Percentiles rank a stretch among this genome's conserved stretches.
These are phyloP conservation scores for Sterna hirundo DNA, from an alignment of 2,113 vertebrate genomes.

Conservation along the genomic window DNA sequence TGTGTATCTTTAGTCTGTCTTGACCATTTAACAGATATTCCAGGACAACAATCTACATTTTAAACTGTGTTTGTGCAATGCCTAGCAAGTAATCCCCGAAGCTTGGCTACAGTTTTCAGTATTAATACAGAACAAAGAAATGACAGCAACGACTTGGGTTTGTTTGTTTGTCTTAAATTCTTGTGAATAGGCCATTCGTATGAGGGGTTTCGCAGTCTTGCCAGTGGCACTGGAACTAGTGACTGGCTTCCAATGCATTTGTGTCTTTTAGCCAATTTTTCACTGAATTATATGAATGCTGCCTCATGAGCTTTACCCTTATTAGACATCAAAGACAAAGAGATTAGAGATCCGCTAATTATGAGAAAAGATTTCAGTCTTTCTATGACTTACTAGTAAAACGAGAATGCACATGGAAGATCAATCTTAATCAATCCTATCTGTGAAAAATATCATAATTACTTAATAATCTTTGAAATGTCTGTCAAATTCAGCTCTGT, in stretches of 20 bases:
- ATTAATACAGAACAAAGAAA: background rate
- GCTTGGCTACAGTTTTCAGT: background rate
- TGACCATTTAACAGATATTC: background rate
- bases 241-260: background rate
- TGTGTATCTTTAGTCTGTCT: background rate
- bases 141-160: rapidly evolving
- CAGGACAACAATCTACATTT: background rate
- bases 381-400: background rate
- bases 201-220: background rate
- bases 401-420: background rate
- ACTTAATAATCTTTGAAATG: background rate
- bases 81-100: background rate
- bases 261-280: background rate
- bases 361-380: background rate
- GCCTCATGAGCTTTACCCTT: background rate
- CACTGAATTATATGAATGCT: background rate
- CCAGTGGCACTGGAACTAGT: background rate
- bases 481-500: background rate
- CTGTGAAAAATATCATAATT: background rate
- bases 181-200: background rate
- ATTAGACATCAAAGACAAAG: background rate
- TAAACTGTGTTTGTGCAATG: background rate
- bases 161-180: background rate
- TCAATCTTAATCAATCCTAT: background rate
- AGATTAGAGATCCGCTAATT: background rate